These are phyloP conservation scores for Sebastes flavidus DNA, from an alignment of 2,797 vertebrate genomes.

Conservation along the genomic window DNA sequence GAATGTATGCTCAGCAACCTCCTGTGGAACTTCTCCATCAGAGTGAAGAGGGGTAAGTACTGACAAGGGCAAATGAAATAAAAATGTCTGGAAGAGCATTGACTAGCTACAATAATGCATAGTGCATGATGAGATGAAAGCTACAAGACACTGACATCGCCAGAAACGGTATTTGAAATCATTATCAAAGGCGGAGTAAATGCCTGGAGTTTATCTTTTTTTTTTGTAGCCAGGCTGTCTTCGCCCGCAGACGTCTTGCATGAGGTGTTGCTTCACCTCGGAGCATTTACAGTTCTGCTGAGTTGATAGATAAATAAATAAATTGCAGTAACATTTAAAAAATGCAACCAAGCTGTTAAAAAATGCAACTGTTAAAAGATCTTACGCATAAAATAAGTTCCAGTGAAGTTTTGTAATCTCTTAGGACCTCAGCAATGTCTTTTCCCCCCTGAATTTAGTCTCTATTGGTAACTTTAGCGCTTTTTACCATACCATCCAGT, in stretches of 20 bases:
- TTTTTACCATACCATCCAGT: background rate
- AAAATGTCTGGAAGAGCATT: conserved; percentile 59
- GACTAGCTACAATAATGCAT: conserved; percentile 38
- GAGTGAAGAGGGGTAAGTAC: conserved; percentile 58
- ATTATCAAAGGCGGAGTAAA: conserved; percentile 18
- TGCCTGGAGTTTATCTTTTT: conserved; percentile 2
- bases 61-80: conserved; percentile 67
- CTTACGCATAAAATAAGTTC: background rate
- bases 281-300: conserved; percentile 32
- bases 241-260: conserved; percentile 10
- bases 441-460: background rate
- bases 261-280: conserved; percentile 26
- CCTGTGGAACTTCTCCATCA: conserved; percentile 71
- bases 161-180: conserved; percentile 36
- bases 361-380: background rate
- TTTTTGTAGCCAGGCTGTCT: conserved; percentile 1
- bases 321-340: background rate
- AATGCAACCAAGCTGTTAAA: background rate
- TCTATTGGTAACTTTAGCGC: background rate
- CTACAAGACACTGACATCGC: conserved; percentile 46
- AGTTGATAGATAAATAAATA: background rate
- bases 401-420: background rate
- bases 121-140: conserved; percentile 38
- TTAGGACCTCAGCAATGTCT: background rate
- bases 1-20: conserved; percentile 83